These are phyloP conservation scores for Lemur catta DNA, from an alignment of 2,797 vertebrate species.

Conservation along the genomic window DNA sequence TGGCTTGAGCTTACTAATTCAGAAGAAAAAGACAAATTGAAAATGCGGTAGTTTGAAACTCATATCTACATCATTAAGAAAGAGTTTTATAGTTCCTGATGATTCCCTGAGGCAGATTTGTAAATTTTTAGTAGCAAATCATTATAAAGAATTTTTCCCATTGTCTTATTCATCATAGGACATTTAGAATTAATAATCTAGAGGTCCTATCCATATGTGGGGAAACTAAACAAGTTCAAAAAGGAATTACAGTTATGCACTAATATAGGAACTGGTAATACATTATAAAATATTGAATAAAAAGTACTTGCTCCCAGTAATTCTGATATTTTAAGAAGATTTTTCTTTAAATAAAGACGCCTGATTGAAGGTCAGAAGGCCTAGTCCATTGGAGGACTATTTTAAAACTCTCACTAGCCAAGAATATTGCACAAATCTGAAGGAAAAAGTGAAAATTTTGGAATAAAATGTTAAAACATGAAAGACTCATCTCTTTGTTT, in stretches of 20 bases:
- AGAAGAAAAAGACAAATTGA: neutral
- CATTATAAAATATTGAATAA: conserved; percentile 71
- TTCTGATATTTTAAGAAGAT: conserved; percentile 59
- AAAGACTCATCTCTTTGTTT: conserved; percentile 57
- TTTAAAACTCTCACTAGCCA: neutral
- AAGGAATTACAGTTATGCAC: conserved; percentile 42
- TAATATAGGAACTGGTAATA: conserved; percentile 39
- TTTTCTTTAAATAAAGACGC: conserved; percentile 61
- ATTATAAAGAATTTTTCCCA: conserved; percentile 11
- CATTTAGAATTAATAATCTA: conserved; percentile 43
- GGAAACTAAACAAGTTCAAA: conserved; percentile 21
- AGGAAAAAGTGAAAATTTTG: neutral
- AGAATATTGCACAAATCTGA: conserved; percentile 57
- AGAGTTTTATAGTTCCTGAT: neutral
- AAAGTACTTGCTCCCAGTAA: conserved; percentile 61
- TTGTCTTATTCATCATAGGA: conserved; percentile 47
- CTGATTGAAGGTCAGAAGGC: conserved; percentile 65
- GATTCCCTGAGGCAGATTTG: neutral
- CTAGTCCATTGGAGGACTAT: conserved; percentile 20
- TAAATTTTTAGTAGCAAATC: neutral
- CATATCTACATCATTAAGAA: neutral
- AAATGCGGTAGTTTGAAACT: neutral
- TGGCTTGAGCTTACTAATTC: neutral
- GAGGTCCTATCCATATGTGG: neutral
- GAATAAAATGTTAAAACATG: conserved; percentile 55